Base-by-base conservation (phyloP, 2,797 vertebrate species). In the Paramormyrops hopkinsi region DNA sequence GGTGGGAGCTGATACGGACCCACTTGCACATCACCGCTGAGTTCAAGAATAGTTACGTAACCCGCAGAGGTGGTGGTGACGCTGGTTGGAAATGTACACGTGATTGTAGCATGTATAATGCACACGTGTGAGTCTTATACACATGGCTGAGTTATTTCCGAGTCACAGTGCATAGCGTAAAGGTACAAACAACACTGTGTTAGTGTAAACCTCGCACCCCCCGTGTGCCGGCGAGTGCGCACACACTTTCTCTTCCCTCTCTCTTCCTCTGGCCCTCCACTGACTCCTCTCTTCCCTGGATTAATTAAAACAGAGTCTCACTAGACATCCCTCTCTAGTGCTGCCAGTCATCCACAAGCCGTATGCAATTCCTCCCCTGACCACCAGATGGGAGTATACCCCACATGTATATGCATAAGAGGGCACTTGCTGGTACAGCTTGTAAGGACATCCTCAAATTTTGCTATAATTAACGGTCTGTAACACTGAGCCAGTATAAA, bases 231-330 rank as follows among this genome's bases (percentile, higher is more conserved):
- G 46, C 5, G 79, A 25, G 7, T 7, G 22, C 8, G 46, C 22
- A 8, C 29, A 69, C 44, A 41, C 19, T 22, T 62, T 19, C 19
- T 41, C 19, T 41, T 25, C 86, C 14, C 17, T 46, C 56, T 22
- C 56, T 44, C 86, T 65, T 12, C 56, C 51, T 54, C 46, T 51
- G 17, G 33, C 19, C 37, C 56, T 41, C 37, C 51, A 37, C n/a
- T 51, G 62, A 29, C 62, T 88, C 37, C 87, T 88, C 44, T 48
- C 22, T 33, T 76, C 62, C 41, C 59, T 88, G n/a, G n/a, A 50
- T 73, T 88, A 88, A 88, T 76, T 88, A 88, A 88, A 88, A 25
- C 46, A 50, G 50, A 29, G 7, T 50, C 62, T 73, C 62, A 88
- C 29, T 65, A 59, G 25, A 22, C 22, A 41, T 73, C 56, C 37